Evolutionary conservation across 2,888 invertebrate species (phyloP), one percentile per base, ranked within the genome.

Genomic region (Melipona bicolor): DNA sequence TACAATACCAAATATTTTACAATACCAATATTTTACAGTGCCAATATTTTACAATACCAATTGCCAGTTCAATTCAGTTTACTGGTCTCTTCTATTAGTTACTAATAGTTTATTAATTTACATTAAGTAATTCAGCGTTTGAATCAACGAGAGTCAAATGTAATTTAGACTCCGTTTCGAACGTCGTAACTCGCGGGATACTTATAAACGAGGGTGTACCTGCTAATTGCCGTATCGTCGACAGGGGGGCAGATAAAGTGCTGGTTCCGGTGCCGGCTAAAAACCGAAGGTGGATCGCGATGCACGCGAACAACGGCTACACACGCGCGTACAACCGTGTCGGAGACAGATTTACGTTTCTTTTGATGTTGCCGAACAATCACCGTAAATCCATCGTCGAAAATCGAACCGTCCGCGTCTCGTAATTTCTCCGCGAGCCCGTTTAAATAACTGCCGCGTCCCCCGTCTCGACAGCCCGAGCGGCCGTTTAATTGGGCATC

Each of bases 171-270:
- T 43, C 43, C 43, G 43, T 43, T 43, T 56, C 21, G 56, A 56
- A 56, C 19, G 13, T 56, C 2, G 56, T n/a, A 56, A 56, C 21
- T 56, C 5, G n/a, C 5, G n/a, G n/a, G n/a, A 56, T 56, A 56
- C 15, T 56, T 5, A n/a, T 56, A n/a, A n/a, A 56, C 56, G n/a
- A n/a, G n/a, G 56, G 2, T 56, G 21, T 24, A 27, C 15, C 74
- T 67, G 62, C 79, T 87, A 87, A 87, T 87, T 87, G 77, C 71
- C 76, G 77, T 70, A 86, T 79, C 78, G 83, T 69, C 75, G 62
- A 72, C 62, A 79, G 75, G 17, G 19, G 61, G 56, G 43, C 24
- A 77, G 67, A 76, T 79, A 76, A 62, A 79, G 43, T 24, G 56
- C 24, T 64, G 52, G 54, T 76, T 24, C 36, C 64, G 32, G 5